Evolutionary conservation across 2,888 invertebrate genomes (phyloP).

Genomic region (Drosophila paramelanica): DNA sequence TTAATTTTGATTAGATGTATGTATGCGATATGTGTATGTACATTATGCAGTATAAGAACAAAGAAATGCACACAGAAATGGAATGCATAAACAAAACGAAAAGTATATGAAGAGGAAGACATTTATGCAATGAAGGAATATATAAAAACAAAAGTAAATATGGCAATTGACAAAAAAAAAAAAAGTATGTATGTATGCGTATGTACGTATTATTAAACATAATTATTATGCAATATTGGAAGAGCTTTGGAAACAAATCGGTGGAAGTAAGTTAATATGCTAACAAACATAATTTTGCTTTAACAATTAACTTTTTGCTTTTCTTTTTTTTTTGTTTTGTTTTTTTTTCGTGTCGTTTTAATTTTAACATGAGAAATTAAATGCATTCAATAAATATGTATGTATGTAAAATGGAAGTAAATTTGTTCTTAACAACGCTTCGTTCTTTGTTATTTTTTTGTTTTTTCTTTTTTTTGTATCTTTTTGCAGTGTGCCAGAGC

Average conservation of each 20-base stretch:
- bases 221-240: conserved; percentile 70
- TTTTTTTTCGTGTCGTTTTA: conserved; percentile 36
- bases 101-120: conserved; percentile 63
- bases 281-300: conserved; percentile 71
- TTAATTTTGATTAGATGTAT: conserved; percentile 16
- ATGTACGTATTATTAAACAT: conserved; percentile 53
- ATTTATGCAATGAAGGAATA: conserved; percentile 51
- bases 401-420: conserved; percentile 76
- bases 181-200: conserved; percentile 26
- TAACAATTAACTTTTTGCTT: conserved; percentile 60
- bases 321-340: conserved; percentile 33
- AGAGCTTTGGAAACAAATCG: conserved; percentile 80
- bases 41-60: conserved; percentile 63
- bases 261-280: conserved; percentile 76
- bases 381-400: conserved; percentile 76
- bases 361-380: conserved; percentile 77
- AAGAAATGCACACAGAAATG: conserved; percentile 73
- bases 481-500: conserved; percentile 54
- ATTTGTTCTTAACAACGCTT: conserved; percentile 80
- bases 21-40: conserved; percentile 47
- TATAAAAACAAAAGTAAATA: conserved; percentile 57
- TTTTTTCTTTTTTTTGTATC: conserved; percentile 21
- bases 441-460: conserved; percentile 16
- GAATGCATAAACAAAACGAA: conserved; percentile 76
- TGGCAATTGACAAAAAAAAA: conserved; percentile 64